Evolutionary conservation across 2,797 vertebrate genomes (phyloP).

Genomic region (Cuniculus paca): DNA sequence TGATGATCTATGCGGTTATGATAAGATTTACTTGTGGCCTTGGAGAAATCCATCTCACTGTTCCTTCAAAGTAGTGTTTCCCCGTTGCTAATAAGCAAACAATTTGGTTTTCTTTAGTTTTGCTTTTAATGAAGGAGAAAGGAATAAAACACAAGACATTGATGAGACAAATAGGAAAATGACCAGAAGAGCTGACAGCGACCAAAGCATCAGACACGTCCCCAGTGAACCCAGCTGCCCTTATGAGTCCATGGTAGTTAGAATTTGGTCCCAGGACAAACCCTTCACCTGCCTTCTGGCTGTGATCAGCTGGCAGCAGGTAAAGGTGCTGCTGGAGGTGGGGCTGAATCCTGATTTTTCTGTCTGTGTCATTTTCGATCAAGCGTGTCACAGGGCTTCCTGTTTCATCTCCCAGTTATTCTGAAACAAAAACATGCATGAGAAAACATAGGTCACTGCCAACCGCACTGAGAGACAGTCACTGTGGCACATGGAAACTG

Average conservation of each 20-base stretch:
- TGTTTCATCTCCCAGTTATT: constrained; percentile 87
- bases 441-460: constrained; percentile 85
- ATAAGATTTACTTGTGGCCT: neutral
- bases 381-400: constrained; percentile 83
- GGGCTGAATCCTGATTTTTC: constrained; percentile 77
- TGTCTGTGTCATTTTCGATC: constrained; percentile 84
- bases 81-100: constrained; percentile 33
- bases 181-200: neutral
- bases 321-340: neutral
- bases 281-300: constrained; percentile 14
- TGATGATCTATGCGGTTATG: neutral
- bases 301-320: constrained; percentile 39
- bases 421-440: constrained; percentile 86
- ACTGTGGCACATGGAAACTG: constrained; percentile 66
- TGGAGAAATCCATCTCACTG: neutral
- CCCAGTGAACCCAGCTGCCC: neutral
- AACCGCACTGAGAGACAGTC: constrained; percentile 70
- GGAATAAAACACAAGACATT: neutral
- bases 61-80: neutral
- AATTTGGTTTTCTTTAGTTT: constrained; percentile 43
- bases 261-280: neutral
- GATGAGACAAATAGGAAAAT: neutral
- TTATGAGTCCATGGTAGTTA: neutral
- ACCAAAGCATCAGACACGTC: neutral
- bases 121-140: constrained; percentile 70